Percentiles rank a stretch among this genome's conserved stretches.
Evolutionary conservation across 2,797 vertebrate species (phyloP).

Genomic region (Anguilla obscura): DNA sequence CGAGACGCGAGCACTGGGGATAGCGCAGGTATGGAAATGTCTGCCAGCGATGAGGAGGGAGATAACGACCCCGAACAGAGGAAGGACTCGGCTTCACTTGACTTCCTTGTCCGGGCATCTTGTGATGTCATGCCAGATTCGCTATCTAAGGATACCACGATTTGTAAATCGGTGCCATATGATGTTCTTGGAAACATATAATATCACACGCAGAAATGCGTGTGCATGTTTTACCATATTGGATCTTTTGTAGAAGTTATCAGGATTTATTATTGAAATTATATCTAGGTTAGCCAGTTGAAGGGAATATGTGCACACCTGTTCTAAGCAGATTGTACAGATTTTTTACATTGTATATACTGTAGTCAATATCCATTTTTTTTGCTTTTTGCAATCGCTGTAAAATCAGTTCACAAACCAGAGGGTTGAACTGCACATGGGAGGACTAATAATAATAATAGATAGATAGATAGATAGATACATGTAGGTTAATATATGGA

Average conservation of each 20-base stretch:
- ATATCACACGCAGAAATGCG: not conserved
- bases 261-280: not conserved
- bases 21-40: not conserved
- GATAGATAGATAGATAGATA: not conserved
- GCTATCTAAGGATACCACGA: constrained; percentile 15
- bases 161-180: not conserved
- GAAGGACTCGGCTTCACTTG: constrained; percentile 8
- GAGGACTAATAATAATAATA: not conserved
- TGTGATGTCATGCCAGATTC: constrained; percentile 28
- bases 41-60: constrained; percentile 10
- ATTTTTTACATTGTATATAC: not conserved
- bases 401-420: not conserved
- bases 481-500: not conserved
- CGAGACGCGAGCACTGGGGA: constrained; percentile 18
- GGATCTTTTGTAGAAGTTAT: not conserved
- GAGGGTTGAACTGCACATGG: not conserved
- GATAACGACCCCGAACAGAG: not conserved
- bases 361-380: not conserved
- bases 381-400: not conserved
- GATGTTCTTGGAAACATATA: not conserved
- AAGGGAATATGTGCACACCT: not conserved
- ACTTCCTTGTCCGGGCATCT: constrained; percentile 26
- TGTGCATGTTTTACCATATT: not conserved
- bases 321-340: not conserved
- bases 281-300: not conserved